phyloP scores from a whole-genome alignment of 2,797 vertebrate genomes.

The Valencia hispanica region DNA sequence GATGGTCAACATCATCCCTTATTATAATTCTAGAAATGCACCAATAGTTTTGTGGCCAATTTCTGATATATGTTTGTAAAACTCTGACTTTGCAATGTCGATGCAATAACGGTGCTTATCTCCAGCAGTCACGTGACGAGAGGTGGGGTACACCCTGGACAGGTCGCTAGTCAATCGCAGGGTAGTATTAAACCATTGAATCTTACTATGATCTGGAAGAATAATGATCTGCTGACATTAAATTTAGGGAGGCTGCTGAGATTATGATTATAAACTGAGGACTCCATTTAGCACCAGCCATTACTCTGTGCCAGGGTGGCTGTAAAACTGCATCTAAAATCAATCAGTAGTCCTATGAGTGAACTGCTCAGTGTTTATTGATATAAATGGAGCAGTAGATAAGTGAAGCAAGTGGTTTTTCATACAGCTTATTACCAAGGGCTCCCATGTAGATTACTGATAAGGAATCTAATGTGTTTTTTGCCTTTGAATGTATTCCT shows the following conservation, averaged over 20 bases:
- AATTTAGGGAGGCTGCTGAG: not conserved
- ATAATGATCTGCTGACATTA: not conserved
- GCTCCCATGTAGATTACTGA: constrained; percentile 17
- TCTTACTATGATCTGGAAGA: not conserved
- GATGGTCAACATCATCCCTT: not conserved
- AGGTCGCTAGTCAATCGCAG: too few relatives aligned
- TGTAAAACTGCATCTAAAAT: not conserved
- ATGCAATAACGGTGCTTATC: too few relatives aligned
- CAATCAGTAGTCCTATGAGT: constrained; percentile 5
- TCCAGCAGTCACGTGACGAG: too few relatives aligned
- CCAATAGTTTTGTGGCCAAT: not conserved
- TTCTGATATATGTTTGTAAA: not conserved
- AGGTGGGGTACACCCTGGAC: too few relatives aligned
- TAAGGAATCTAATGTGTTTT: constrained; percentile 29
- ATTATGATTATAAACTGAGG: constrained; percentile 6
- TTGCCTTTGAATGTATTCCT: constrained; percentile 38
- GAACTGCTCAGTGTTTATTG: constrained; percentile 7
- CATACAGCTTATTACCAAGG: constrained; percentile 12
- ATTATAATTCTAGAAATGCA: not conserved
- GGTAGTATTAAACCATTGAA: not conserved
- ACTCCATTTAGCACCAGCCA: constrained; percentile 14
- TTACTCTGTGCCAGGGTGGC: not conserved
- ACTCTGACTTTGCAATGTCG: not conserved
- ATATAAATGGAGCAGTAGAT: constrained; percentile 8
- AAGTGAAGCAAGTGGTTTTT: constrained; percentile 9